Conservation (phyloP, 2,888 invertebrate species). For the Ormia ochracea region DNA sequence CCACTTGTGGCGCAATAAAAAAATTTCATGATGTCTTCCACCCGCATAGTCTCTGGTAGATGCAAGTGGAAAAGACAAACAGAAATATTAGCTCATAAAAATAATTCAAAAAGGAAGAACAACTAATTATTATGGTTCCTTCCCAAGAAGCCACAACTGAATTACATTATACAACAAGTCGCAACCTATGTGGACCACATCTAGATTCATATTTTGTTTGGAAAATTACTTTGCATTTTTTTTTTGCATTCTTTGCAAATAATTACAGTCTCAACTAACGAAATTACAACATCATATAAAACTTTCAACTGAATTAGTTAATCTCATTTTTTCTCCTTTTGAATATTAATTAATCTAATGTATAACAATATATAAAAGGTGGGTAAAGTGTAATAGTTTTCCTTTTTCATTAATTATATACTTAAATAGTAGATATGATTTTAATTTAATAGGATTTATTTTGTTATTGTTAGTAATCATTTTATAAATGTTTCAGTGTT, state of each 20-base stretch:
- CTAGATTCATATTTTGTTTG: background rate
- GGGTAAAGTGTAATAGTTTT: slow-evolving; percentile 38
- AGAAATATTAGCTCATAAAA: too few relatives aligned
- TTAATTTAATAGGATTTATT: slow-evolving; percentile 31
- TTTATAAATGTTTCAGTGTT: background rate
- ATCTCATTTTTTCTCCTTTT: background rate
- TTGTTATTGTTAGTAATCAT: slow-evolving; percentile 2
- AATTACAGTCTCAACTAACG: background rate
- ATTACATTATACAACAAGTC: too few relatives aligned
- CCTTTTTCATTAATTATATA: slow-evolving; percentile 17
- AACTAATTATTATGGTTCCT: too few relatives aligned
- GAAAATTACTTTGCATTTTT: background rate
- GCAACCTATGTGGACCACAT: too few relatives aligned
- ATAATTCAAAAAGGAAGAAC: too few relatives aligned
- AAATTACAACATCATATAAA: background rate
- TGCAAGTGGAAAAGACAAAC: too few relatives aligned
- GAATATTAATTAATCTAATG: background rate
- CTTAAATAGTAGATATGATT: slow-evolving; percentile 46
- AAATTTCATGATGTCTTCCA: too few relatives aligned
- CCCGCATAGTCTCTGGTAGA: too few relatives aligned
- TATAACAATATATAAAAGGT: slow-evolving; percentile 49
- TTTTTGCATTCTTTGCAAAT: background rate
- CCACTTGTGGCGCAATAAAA: too few relatives aligned
- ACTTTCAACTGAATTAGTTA: background rate
- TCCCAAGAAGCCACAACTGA: too few relatives aligned